Conservation (phyloP, 2,797 vertebrate species). For the Platalea minor region DNA sequence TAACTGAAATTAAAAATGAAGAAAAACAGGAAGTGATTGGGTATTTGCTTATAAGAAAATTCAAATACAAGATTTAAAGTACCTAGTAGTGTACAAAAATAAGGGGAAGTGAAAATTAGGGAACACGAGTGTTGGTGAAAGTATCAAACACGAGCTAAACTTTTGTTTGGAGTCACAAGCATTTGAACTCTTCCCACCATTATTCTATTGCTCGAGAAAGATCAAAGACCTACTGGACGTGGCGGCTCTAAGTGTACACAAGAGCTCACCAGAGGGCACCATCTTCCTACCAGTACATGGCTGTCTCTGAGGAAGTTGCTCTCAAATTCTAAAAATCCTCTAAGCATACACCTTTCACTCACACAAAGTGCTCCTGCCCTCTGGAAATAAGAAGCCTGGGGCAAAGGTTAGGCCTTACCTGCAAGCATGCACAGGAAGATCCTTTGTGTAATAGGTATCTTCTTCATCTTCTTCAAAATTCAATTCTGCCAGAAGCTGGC, state of each 20-base stretch:
- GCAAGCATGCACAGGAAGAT: conserved; percentile 94
- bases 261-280: not conserved
- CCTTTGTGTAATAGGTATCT: conserved; percentile 94
- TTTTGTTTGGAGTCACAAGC: not conserved
- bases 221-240: not conserved
- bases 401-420: conserved; percentile 72
- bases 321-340: not conserved
- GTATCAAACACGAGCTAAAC: not conserved
- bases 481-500: conserved; percentile 89
- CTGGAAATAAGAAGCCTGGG: accelerated
- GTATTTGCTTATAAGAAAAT: not conserved
- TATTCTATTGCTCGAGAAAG: not conserved
- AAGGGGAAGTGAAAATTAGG: not conserved
- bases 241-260: accelerated
- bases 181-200: not conserved
- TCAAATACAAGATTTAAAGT: not conserved
- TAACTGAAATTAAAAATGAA: conserved; percentile 79
- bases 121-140: not conserved
- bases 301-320: not conserved
- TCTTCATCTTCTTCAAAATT: conserved; percentile 97
- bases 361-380: not conserved
- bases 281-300: not conserved
- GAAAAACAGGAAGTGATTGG: not conserved
- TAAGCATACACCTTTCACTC: not conserved
- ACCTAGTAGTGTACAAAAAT: accelerated